Evolutionary conservation across 2,888 invertebrate species (phyloP), one percentile per base, ranked within the genome.

Genomic region (Melolontha melolontha): DNA sequence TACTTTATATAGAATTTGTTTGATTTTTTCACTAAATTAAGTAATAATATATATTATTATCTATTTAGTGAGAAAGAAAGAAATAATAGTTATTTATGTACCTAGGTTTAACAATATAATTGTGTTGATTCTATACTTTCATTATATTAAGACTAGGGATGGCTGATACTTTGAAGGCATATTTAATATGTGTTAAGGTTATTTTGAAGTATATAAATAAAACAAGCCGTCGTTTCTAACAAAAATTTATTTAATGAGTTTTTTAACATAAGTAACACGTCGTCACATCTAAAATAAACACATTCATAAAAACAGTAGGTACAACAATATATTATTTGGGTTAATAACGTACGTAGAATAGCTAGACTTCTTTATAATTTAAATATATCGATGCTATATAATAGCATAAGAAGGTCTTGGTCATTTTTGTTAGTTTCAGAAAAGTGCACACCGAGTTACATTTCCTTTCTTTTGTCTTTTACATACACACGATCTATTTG

Each of bases 371-470:
- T 51, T 29, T 51, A 22, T 8, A 51, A 16, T 29, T 64, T 41
- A 50, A 64, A 51, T 52, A 64, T 49, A 14, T 39, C 39, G 44
- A 52, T 67, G 54, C 52, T 63, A 67, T 63, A 52, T 62, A 62
- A 63, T 67, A 42, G 54, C 67, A 63, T 57, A 57, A 67, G 62
- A 67, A 67, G 44, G 62, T 67, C 54, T 67, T 67, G 67, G 67
- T 67, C 67, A 67, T 63, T 67, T 67, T 67, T 55, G 50, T 47
- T 57, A 22, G 27, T 42, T 57, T 44, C 14, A 27, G 55, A 12
- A 12, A 57, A 14, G 2, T 57, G 12, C 41, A 14, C 54, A 40
- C 40, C 16, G 11, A 8, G n/a, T 14, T 10, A 12, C 39, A 7
- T 40, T 41, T 22, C 40, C 14, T 55, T 54, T 10, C 17, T 14